Evolutionary conservation across 2,888 invertebrate species (phyloP).

Genomic region (Synergus umbraculus): DNA sequence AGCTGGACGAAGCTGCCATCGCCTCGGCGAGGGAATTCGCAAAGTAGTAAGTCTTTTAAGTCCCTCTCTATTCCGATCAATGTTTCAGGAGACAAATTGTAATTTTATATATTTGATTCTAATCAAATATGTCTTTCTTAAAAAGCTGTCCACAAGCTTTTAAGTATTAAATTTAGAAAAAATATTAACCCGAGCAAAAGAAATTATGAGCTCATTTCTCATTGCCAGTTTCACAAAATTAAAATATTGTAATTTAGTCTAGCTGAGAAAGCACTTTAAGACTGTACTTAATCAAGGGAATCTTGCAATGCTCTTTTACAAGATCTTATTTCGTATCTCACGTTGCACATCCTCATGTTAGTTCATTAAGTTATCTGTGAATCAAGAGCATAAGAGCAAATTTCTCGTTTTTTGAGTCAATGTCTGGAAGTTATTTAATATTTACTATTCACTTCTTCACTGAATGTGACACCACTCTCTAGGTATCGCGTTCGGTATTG

Average conservation of each 20-base stretch:
- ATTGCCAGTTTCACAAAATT: background rate
- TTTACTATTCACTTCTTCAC: slow-evolving; percentile 44
- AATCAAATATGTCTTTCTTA: background rate
- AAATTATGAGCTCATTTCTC: background rate
- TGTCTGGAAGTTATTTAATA: slow-evolving; percentile 45
- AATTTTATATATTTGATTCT: too few species aligned
- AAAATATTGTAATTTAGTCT: background rate
- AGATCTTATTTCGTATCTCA: background rate
- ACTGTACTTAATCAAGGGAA: background rate
- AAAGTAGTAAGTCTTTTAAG: too few species aligned
- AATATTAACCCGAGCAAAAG: background rate
- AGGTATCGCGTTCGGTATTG: slow-evolving; percentile 42
- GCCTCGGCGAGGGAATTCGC: too few species aligned
- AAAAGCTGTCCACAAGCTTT: background rate
- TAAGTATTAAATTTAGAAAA: background rate
- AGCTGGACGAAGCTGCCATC: too few species aligned
- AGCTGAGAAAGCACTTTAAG: background rate
- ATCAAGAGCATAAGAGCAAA: background rate
- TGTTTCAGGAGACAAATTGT: too few species aligned
- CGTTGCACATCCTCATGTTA: background rate
- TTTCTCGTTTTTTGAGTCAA: slow-evolving; percentile 15
- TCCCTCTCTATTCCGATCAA: too few species aligned
- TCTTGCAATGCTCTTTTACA: background rate
- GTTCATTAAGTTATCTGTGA: background rate
- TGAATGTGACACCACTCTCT: slow-evolving; percentile 45